These are phyloP conservation scores for Mormyrus proboscirostris DNA, from an alignment of 2,797 vertebrate genomes.

Conservation along the genomic window DNA sequence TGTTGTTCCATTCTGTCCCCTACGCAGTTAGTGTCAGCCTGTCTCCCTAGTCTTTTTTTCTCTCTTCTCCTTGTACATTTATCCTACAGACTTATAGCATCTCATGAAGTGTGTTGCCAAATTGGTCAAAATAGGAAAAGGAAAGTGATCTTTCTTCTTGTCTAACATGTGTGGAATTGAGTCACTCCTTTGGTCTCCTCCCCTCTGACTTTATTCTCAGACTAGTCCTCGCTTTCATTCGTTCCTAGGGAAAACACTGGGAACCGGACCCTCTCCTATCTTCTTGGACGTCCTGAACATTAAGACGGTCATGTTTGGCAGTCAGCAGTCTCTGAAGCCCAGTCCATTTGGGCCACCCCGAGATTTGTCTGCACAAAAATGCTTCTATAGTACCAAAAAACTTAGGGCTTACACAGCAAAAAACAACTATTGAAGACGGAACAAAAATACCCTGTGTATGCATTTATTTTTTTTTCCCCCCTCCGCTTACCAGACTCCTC, in stretches of 20 bases:
- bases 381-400: neutral
- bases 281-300: conserved; percentile 4
- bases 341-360: neutral
- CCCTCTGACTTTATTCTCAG: neutral
- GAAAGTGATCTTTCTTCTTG: neutral
- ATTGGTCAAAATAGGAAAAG: neutral
- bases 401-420: neutral
- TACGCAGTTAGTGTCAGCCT: neutral
- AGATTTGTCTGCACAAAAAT: neutral
- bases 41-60: conserved; percentile 25
- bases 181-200: neutral
- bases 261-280: neutral
- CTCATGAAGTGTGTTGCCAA: neutral
- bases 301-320: neutral
- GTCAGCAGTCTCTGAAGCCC: neutral
- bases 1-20: neutral
- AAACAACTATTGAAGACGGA: neutral
- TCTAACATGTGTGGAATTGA: neutral
- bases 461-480: neutral
- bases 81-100: conserved; percentile 31
- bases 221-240: neutral
- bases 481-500: neutral
- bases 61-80: conserved; percentile 10
- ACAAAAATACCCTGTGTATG: neutral
- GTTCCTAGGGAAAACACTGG: neutral